Conservation (phyloP, 2,797 vertebrate genomes). For the Darevskia nairensis region DNA sequence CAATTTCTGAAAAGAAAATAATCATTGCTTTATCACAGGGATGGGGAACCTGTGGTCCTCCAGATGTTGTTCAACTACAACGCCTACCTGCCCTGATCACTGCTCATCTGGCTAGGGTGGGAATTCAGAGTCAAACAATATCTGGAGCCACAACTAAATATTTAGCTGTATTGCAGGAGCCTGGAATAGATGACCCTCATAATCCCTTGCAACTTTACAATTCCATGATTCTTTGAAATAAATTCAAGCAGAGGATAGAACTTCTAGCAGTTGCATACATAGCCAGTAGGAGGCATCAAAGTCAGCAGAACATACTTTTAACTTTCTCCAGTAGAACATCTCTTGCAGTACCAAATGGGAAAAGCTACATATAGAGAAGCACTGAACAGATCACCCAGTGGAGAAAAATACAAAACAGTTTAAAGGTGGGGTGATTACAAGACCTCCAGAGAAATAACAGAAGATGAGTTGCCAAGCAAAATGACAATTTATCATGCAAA, state of each 20-base stretch:
- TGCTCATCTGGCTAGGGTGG: too few relatives aligned
- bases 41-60: too few relatives aligned
- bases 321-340: background rate
- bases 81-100: too few relatives aligned
- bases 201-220: too few relatives aligned
- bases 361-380: background rate
- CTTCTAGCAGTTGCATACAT: background rate
- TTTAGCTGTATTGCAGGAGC: background rate
- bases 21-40: too few relatives aligned
- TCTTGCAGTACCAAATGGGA: background rate
- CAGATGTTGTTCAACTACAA: too few relatives aligned
- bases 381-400: background rate
- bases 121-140: background rate
- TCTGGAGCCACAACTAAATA: background rate
- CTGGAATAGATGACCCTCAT: too few relatives aligned
- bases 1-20: too few relatives aligned
- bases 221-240: background rate
- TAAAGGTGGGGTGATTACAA: background rate
- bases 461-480: background rate
- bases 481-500: background rate
- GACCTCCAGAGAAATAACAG: background rate
- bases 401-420: background rate
- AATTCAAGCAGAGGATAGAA: background rate
- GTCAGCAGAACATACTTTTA: background rate
- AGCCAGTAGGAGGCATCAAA: constrained; percentile 15